phyloP scores from a whole-genome alignment of 53 echinoderm and acorn worm genomes.

The Pentamera pediparva region DNA sequence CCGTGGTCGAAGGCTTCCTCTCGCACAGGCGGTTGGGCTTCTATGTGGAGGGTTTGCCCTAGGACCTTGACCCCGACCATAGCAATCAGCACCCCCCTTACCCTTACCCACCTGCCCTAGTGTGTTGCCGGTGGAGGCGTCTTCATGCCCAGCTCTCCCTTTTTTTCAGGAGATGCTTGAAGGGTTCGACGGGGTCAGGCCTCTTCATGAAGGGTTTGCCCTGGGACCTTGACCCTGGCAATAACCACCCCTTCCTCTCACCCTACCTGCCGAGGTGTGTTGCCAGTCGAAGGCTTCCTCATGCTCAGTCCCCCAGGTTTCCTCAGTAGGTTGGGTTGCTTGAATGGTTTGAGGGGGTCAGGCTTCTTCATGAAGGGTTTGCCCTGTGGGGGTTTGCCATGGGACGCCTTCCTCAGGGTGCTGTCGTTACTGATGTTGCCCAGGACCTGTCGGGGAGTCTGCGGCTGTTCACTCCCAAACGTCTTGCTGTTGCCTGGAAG shows the following conservation, averaged over 20 bases:
- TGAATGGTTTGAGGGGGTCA: neutral
- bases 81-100: neutral
- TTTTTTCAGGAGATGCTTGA: neutral
- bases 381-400: neutral
- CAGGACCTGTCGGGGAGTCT: slow-evolving; percentile 21
- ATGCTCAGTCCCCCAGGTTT: slow-evolving; percentile 1
- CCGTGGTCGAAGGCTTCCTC: neutral
- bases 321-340: neutral
- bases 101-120: slow-evolving; percentile 4
- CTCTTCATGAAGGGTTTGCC: too few species aligned
- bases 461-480: slow-evolving; percentile 4
- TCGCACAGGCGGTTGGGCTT: neutral
- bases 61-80: too few species aligned
- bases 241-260: neutral
- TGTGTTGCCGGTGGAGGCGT: neutral
- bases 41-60: too few species aligned
- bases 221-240: too few species aligned
- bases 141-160: neutral
- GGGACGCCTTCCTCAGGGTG: neutral
- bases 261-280: slow-evolving; percentile 17
- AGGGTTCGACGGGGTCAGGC: neutral
- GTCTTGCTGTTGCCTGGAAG: slow-evolving; percentile 7
- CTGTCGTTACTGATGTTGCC: slow-evolving; percentile 21
- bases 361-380: neutral
- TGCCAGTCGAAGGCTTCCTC: neutral